These are phyloP conservation scores for Rostratula benghalensis DNA, from an alignment of 2,113 vertebrate genomes.

Conservation along the genomic window DNA sequence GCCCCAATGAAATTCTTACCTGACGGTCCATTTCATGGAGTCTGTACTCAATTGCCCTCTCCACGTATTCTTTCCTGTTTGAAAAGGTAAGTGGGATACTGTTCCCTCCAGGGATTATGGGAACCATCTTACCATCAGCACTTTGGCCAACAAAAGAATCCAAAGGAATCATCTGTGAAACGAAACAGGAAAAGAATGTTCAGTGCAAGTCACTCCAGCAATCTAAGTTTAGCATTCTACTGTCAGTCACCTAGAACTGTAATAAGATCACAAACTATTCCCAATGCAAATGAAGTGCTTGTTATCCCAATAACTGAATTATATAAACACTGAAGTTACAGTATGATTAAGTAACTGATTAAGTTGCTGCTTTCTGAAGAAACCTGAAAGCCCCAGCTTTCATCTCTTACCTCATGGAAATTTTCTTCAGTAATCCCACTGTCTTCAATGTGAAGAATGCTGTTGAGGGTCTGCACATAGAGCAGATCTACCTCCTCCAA, in stretches of 20 bases:
- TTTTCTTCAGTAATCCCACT: slow-evolving; percentile 87
- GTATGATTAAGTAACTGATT: neutral
- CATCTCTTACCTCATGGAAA: slow-evolving; percentile 82
- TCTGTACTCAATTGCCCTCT: slow-evolving; percentile 85
- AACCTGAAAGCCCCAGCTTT: neutral
- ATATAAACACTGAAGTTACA: neutral
- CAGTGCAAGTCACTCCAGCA: neutral
- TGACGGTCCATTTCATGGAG: slow-evolving; percentile 87
- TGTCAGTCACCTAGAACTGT: neutral
- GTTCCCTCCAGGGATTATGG: slow-evolving; percentile 88
- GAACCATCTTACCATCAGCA: slow-evolving; percentile 88
- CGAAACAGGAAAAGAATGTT: neutral
- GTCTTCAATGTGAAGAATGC: slow-evolving; percentile 93
- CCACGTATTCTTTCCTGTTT: slow-evolving; percentile 87
- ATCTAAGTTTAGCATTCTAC: neutral
- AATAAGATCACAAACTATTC: neutral
- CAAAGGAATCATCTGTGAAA: slow-evolving; percentile 85
- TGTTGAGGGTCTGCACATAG: slow-evolving; percentile 87
- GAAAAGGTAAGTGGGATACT: slow-evolving; percentile 88
- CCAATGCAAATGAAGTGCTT: neutral
- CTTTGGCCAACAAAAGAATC: slow-evolving; percentile 89
- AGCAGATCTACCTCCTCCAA: slow-evolving; percentile 87
- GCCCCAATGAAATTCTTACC: slow-evolving; percentile 55
- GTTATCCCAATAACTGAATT: neutral
- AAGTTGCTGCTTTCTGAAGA: neutral